Evolutionary conservation across 2,888 invertebrate genomes (phyloP).

Genomic region (Scaptodrosophila latifasciaeformis): DNA sequence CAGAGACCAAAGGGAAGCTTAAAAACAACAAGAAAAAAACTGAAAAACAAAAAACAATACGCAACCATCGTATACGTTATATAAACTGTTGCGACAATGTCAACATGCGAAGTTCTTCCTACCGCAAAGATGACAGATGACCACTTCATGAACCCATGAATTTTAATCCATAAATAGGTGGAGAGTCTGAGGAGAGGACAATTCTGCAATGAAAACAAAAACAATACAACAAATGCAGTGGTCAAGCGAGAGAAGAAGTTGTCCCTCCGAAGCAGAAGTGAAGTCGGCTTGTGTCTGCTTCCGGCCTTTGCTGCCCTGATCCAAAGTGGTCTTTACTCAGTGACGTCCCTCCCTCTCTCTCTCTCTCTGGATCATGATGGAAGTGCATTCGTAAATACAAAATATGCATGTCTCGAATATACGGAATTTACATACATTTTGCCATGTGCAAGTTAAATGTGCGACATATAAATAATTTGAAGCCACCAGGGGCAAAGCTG

Average conservation of each 20-base stretch:
- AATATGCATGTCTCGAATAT: constrained; percentile 34
- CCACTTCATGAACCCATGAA: constrained; percentile 69
- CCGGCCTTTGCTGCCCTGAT: constrained; percentile 1
- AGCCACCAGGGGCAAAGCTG: constrained; percentile 20
- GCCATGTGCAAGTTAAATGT: constrained; percentile 65
- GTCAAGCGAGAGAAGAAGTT: too few relatives aligned
- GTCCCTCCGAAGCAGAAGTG: too few relatives aligned
- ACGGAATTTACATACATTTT: constrained; percentile 36
- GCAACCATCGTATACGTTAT: constrained; percentile 31
- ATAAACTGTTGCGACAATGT: constrained; percentile 67
- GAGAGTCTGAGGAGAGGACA: constrained; percentile 8
- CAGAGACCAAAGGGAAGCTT: not conserved
- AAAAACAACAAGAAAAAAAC: constrained; percentile 1
- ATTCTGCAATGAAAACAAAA: not conserved
- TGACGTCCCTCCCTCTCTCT: not conserved
- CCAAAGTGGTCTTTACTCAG: not conserved
- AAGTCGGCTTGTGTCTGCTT: constrained; percentile 12
- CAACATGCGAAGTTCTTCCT: constrained; percentile 67
- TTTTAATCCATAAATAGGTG: constrained; percentile 63
- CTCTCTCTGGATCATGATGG: constrained; percentile 54
- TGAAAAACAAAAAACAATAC: constrained; percentile 7
- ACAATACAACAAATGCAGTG: not conserved
- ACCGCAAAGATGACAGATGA: constrained; percentile 68
- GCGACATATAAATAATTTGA: constrained; percentile 64
- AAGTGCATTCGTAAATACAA: constrained; percentile 66